These are phyloP conservation scores for Aplocera efformata DNA, from an alignment of 2,888 invertebrate species.

Conservation along the genomic window DNA sequence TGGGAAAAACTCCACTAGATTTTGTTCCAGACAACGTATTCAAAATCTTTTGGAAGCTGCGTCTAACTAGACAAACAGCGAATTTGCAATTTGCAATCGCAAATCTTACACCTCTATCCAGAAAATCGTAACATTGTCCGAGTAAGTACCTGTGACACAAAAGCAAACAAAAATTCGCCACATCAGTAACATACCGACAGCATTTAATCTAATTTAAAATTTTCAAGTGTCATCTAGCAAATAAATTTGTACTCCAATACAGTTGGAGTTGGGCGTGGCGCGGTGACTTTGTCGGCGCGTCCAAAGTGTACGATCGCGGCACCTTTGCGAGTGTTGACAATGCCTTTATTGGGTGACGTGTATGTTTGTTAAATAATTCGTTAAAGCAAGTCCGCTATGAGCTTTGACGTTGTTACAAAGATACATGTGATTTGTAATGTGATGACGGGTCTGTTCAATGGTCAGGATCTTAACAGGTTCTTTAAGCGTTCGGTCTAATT, in stretches of 20 bases:
- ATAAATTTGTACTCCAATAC: conserved; percentile 9
- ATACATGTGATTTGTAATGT: conserved; percentile 19
- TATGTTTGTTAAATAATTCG: conserved; percentile 41
- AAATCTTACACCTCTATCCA: conserved; percentile 32
- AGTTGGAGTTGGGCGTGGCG: conserved; percentile 45
- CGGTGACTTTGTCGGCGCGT: conserved; percentile 45
- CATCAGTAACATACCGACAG: conserved; percentile 57
- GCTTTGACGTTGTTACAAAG: conserved; percentile 13
- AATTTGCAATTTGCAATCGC: conserved; percentile 9
- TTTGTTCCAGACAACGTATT: no score
- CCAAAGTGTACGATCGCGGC: conserved; percentile 15
- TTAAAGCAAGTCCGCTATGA: conserved; percentile 26
- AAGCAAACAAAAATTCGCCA: conserved; percentile 76
- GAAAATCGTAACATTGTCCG: conserved; percentile 17
- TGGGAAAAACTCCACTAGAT: no score
- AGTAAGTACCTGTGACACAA: conserved; percentile 30
- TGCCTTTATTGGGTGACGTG: conserved; percentile 37
- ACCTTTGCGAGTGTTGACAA: conserved; percentile 29
- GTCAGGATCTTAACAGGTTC: conserved; percentile 1
- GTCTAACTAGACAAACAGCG: no score
- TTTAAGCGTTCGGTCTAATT: neutral
- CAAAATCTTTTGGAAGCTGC: no score
- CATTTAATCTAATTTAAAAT: conserved; percentile 53
- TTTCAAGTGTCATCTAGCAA: conserved; percentile 25
- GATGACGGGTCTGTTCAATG: conserved; percentile 10